Conservation (phyloP, 2,888 invertebrate genomes). For the Lepidonotus clava region DNA sequence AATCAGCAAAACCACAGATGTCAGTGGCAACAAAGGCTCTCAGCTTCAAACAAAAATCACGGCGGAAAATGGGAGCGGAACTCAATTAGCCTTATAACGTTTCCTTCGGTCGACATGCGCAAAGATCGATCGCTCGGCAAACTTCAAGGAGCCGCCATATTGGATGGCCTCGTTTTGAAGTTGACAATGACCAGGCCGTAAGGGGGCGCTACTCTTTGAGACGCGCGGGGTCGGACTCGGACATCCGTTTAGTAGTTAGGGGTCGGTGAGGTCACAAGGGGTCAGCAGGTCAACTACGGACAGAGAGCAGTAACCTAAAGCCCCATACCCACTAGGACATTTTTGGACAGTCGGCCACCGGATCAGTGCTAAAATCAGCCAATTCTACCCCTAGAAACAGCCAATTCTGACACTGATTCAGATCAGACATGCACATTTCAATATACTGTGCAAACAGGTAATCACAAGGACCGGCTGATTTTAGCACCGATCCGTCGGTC, state of each 20-base stretch:
- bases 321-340: not conserved
- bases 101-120: not conserved
- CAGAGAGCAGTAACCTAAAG: not conserved
- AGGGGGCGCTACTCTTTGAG: not conserved
- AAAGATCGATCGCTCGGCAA: not conserved
- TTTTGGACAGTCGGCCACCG: no score
- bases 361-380: no score
- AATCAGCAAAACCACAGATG: not conserved
- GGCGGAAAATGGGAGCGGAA: not conserved
- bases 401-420: no score
- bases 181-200: not conserved
- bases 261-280: not conserved
- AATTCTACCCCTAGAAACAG: no score
- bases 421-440: no score
- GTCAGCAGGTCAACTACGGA: not conserved
- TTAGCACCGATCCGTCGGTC: no score
- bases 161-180: not conserved
- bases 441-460: no score
- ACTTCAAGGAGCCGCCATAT: slow-evolving; percentile 27
- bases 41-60: not conserved
- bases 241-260: not conserved
- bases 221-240: not conserved
- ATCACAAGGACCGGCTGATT: no score
- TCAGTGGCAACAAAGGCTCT: not conserved
- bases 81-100: not conserved